A percentile compares a stretch with the other conserved stretches of the same genome.
Conservation (phyloP, 1,140 invertebrate genomes). For the Anoplophora glabripennis region DNA sequence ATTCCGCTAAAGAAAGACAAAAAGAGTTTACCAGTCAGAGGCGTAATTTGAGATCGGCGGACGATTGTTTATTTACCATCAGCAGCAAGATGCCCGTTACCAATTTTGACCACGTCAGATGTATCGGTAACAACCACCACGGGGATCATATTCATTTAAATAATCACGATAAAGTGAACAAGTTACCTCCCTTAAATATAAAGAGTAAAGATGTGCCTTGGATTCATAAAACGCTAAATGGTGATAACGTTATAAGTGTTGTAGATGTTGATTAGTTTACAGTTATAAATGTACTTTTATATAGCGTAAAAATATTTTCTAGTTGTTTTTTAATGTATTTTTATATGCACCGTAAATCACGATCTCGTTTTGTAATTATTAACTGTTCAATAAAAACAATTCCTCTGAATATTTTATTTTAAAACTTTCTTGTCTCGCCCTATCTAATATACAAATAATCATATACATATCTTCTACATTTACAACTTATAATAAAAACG, state of each 20-base stretch:
- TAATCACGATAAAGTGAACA: conserved; percentile 16
- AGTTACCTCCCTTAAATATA: conserved; percentile 14
- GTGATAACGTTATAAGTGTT: conserved; percentile 30
- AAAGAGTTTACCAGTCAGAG: conserved; percentile 8
- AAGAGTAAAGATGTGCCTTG: conserved; percentile 19
- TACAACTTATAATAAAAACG: too few species aligned
- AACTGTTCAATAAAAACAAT: too few species aligned
- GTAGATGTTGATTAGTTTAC: conserved; percentile 30
- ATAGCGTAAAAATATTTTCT: conserved; percentile 1
- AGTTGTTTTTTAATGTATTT: not conserved
- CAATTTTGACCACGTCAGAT: conserved; percentile 17
- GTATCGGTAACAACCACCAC: conserved; percentile 5
- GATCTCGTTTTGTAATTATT: conserved; percentile 6
- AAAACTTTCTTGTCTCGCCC: too few species aligned
- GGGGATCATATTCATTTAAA: conserved; percentile 8
- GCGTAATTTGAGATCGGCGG: conserved; percentile 35
- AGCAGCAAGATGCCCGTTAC: conserved; percentile 7
- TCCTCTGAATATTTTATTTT: too few species aligned
- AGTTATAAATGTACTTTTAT: not conserved
- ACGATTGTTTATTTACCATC: conserved; percentile 27
- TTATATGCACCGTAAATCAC: not conserved
- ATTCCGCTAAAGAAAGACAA: conserved; percentile 25
- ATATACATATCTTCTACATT: too few species aligned
- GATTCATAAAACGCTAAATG: conserved; percentile 21
- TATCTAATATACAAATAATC: too few species aligned